Base-by-base conservation (phyloP, 2,797 vertebrate genomes). In the Poecilia picta region DNA sequence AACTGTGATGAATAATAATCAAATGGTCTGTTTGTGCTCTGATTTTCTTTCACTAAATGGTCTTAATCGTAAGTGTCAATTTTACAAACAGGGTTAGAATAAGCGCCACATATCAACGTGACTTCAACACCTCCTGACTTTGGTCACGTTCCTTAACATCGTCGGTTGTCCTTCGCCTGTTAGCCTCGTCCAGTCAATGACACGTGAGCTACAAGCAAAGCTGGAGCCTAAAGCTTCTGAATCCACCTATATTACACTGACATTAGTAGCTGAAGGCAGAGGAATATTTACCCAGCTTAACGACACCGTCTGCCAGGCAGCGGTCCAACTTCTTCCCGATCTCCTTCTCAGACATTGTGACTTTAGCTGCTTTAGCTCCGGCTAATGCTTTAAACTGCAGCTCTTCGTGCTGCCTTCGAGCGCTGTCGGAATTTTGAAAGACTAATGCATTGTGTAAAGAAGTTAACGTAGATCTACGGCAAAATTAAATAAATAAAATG, bases 271-370 rank as follows among this genome's bases (percentile, higher is more conserved):
- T 12, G 41, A 36, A 74, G 6, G 33, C 23, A 53, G 13, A 0
- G 10, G 3, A 16, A 80, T 83, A 92, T 87, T 95, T 95, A 96
- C 96, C 96, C 8, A 96, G 23, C 93, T 96, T 96, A 82, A 96
- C 87, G 70, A 93, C 94, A 68, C 92, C 82, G 76, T 96, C 95
- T 72, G 96, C 95, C 62, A 96, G 88, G 85, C 96, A 96, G 62
- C 94, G 90, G 86, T 96, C 95, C 96, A 94, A 96, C 83, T 96
- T 96, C 80, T 94, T 94, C 4, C 95, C 95, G 73, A 96, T 87
- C 84, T 96, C 95, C 79, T 94, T 95, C 82, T 96, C 96, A 89
- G 96, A 95, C 96, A 96, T 96, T 83, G 53, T 93, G 86, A 77
- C 76, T 83, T 91, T n/a, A n/a, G n/a, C n/a, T n/a, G n/a, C n/a